These are phyloP conservation scores for Osmoderma eremita DNA, from an alignment of 2,888 invertebrate genomes.

Conservation along the genomic window DNA sequence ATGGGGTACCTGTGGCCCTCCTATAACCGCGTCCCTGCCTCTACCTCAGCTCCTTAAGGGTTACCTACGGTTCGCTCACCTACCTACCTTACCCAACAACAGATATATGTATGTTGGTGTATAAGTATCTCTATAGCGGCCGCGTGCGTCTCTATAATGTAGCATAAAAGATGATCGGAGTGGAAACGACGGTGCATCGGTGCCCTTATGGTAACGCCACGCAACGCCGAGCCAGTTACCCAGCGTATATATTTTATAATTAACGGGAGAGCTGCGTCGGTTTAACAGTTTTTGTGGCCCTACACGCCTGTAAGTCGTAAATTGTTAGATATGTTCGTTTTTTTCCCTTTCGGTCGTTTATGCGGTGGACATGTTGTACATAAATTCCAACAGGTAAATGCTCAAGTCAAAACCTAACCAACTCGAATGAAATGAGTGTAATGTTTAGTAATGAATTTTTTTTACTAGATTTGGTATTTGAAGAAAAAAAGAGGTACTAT, in stretches of 20 bases:
- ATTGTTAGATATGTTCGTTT: constrained; percentile 6
- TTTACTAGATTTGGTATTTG: no score
- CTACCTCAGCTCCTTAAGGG: constrained; percentile 25
- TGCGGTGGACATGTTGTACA: neutral
- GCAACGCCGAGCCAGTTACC: constrained; percentile 7
- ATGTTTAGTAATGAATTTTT: no score
- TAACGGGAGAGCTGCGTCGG: constrained; percentile 25
- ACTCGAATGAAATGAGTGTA: no score
- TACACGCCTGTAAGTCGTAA: constrained; percentile 26
- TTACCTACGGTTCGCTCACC: constrained; percentile 4
- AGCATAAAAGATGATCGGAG: constrained; percentile 10
- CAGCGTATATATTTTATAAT: constrained; percentile 30
- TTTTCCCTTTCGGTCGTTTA: constrained; percentile 9
- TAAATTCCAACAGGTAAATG: constrained; percentile 11
- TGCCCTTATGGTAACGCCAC: constrained; percentile 14
- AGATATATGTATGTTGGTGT: no score
- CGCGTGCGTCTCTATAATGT: neutral
- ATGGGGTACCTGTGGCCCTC: constrained; percentile 45
- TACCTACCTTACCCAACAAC: constrained; percentile 1
- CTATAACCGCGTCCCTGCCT: constrained; percentile 4
- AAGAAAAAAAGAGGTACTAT: no score
- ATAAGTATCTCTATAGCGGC: constrained; percentile 8
- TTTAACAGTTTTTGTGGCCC: constrained; percentile 31
- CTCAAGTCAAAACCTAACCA: no score
- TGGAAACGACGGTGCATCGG: neutral